Base-by-base conservation (phyloP, 2,888 invertebrate genomes). In the Xanthorhoe spadicearia region DNA sequence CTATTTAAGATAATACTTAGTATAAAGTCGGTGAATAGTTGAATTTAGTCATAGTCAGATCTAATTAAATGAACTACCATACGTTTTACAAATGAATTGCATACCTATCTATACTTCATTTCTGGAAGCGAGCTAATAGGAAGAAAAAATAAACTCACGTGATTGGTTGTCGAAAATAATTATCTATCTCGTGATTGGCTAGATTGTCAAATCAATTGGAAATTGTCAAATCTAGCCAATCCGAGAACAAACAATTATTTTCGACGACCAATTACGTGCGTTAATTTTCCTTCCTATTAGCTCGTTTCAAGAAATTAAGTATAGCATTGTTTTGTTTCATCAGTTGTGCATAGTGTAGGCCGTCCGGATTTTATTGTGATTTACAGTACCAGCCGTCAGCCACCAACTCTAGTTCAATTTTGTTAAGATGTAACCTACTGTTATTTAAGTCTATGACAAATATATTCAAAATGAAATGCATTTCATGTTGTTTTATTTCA, bases 381-480 rank as follows among this genome's bases (percentile, higher is more conserved):
- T n/a, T 15, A 6, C 2, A 15, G 46, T 46, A 43, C 17, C 7
- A 48, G 6, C 17, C 8, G 48, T 8, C 48, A 17, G 15, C 7
- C 48, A 48, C 13, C 17, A 17, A 48, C 15, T 9, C 2, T 48
- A 48, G 48, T 48, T 17, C 15, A 48, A 48, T 48, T 15, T 13
- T 48, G 13, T 13, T 48, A 15, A 48, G 15, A 17, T 48, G 17
- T 46, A 46, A 15, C n/a, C n/a, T 7, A 48, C 48, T 15, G 15
- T 48, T 17, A 48, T 15, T 46, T 48, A 7, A 6, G 15, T 17
- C 48, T 48, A 15, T 17, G 17, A 5, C 15, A 48, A 48, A 48
- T 48, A 48, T 17, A 48, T 48, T 48, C 15, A 48, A 48, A 48
- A 17, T 17, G 48, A 48, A 48, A 48, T 48, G 48, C 15, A 48